These are phyloP conservation scores for Tinamus major DNA, from an alignment of 2,797 vertebrate genomes.

Conservation along the genomic window DNA sequence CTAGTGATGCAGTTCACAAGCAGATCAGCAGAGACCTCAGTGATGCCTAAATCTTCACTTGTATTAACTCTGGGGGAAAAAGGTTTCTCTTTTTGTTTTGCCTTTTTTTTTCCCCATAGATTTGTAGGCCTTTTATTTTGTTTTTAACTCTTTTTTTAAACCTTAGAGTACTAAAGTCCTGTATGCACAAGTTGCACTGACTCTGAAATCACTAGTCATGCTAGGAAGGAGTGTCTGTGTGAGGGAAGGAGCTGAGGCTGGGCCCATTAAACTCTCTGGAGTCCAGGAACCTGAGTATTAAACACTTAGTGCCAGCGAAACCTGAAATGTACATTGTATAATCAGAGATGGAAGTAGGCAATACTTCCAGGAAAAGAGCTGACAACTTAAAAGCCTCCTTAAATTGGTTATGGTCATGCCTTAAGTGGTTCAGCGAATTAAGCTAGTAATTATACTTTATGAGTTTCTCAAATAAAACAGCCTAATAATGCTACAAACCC, in stretches of 20 bases:
- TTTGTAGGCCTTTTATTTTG: background rate
- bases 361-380: background rate
- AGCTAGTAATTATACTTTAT: background rate
- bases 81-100: background rate
- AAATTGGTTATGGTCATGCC: slow-evolving; percentile 11
- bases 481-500: background rate
- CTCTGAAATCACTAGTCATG: background rate
- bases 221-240: background rate
- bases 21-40: background rate
- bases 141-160: background rate
- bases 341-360: background rate
- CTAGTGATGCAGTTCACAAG: background rate
- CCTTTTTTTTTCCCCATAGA: slow-evolving; percentile 12
- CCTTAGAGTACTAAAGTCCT: background rate
- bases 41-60: background rate
- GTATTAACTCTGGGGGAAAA: background rate
- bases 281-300: background rate
- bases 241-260: background rate
- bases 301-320: background rate
- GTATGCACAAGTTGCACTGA: background rate
- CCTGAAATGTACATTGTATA: background rate
- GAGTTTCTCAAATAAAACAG: slow-evolving; percentile 36
- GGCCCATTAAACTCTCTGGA: background rate
- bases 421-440: slow-evolving; percentile 36
- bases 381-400: slow-evolving; percentile 2